phyloP scores from a whole-genome alignment of 2,888 invertebrate species.

The Hermaeophaga mercurialis region DNA sequence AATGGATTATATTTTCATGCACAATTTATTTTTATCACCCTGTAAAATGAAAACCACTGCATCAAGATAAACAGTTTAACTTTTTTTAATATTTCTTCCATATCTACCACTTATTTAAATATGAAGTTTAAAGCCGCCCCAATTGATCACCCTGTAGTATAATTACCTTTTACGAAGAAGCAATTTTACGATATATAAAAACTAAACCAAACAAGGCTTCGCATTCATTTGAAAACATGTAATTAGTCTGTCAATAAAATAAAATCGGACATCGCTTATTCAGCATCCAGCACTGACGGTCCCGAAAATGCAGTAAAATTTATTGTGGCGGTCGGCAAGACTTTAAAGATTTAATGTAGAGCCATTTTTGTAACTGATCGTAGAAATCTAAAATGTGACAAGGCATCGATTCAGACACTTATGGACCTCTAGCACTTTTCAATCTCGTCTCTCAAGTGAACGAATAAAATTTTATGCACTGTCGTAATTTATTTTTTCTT shows the following conservation, averaged over 20 bases:
- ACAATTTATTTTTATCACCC: too few species aligned
- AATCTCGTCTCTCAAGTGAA: slow-evolving; percentile 29
- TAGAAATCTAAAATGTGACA: slow-evolving; percentile 28
- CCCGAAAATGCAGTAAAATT: slow-evolving; percentile 31
- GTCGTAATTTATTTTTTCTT: slow-evolving; percentile 14
- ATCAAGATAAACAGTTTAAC: too few species aligned
- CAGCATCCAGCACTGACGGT: slow-evolving; percentile 22
- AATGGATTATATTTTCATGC: too few species aligned
- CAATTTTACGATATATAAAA: too few species aligned
- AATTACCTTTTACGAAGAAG: too few species aligned
- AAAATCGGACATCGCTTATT: slow-evolving; percentile 19
- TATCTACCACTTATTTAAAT: too few species aligned
- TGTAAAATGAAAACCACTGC: too few species aligned
- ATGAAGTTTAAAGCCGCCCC: too few species aligned
- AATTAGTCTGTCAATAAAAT: slow-evolving; percentile 18
- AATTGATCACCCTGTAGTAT: too few species aligned
- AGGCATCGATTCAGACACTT: slow-evolving; percentile 29
- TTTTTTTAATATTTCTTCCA: too few species aligned
- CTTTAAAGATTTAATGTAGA: slow-evolving; percentile 17
- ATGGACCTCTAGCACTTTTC: slow-evolving; percentile 21
- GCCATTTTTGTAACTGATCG: slow-evolving; percentile 30
- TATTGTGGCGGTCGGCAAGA: slow-evolving; percentile 27
- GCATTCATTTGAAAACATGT: not conserved
- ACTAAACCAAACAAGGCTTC: slow-evolving; percentile 1
- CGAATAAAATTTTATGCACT: slow-evolving; percentile 35